phyloP scores from a whole-genome alignment of 1,140 invertebrate genomes.

The Halyomorpha halys region DNA sequence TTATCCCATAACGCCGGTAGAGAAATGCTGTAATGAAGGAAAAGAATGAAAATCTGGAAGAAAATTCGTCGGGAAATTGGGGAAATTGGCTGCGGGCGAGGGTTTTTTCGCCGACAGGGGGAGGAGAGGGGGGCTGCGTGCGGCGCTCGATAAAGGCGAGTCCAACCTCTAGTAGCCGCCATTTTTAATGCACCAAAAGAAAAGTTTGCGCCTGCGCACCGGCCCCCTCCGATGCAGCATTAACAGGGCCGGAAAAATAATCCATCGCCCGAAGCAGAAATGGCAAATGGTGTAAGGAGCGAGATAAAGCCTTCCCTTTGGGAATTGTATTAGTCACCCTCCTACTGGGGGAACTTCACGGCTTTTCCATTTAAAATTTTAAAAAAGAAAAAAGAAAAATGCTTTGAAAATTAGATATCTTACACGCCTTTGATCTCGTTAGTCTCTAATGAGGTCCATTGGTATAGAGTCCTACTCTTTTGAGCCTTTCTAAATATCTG shows the following conservation, averaged over 20 bases:
- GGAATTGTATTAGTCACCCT: too few relatives aligned
- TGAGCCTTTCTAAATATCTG: too few relatives aligned
- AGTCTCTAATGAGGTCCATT: too few relatives aligned
- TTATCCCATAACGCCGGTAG: too few relatives aligned
- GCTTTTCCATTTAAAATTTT: too few relatives aligned
- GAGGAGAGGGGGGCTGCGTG: conserved; percentile 1
- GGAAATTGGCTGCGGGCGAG: conserved; percentile 7
- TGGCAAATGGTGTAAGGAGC: conserved; percentile 11
- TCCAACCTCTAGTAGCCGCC: conserved; percentile 26
- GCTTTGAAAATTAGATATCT: too few relatives aligned
- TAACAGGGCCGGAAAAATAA: conserved; percentile 19
- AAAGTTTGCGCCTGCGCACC: conserved; percentile 21
- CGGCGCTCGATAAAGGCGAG: conserved; percentile 27
- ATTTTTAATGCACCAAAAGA: conserved; percentile 30
- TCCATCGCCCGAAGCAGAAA: conserved; percentile 5
- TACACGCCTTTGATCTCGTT: too few relatives aligned
- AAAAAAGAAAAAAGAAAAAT: too few relatives aligned
- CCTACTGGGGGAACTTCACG: too few relatives aligned
- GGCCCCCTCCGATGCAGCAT: conserved; percentile 18
- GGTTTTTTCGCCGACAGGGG: conserved; percentile 7
- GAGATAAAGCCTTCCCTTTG: conserved; percentile 1
- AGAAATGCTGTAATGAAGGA: too few relatives aligned
- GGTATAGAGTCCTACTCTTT: too few relatives aligned
- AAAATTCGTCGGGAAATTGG: conserved; percentile 4
- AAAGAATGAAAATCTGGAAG: too few relatives aligned